phyloP scores from a whole-genome alignment of 2,888 invertebrate species.

The Platerodrilus igneus region DNA sequence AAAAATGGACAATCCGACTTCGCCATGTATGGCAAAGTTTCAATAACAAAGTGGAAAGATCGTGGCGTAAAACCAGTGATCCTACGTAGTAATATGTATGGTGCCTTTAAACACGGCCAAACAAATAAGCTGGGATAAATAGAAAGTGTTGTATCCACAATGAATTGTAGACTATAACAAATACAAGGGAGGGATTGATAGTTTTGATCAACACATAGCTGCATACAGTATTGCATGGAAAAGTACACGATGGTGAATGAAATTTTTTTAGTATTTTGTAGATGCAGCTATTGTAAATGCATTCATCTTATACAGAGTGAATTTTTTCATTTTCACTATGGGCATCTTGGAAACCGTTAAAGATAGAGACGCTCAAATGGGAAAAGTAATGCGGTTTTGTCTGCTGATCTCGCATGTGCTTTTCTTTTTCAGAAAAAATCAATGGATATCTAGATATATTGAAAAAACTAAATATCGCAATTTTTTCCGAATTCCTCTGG shows the following conservation, averaged over 20 bases:
- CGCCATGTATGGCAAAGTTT: constrained; percentile 24
- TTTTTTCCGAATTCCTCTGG: too few relatives aligned
- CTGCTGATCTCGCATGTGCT: too few relatives aligned
- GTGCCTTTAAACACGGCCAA: constrained; percentile 20
- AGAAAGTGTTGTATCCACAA: constrained; percentile 29
- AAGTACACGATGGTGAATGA: constrained; percentile 34
- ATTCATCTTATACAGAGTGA: constrained; percentile 15
- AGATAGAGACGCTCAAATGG: too few relatives aligned
- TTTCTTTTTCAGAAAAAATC: too few relatives aligned
- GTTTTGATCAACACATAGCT: constrained; percentile 32
- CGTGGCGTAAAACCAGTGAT: constrained; percentile 25
- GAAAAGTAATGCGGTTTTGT: too few relatives aligned
- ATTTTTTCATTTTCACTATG: too few relatives aligned
- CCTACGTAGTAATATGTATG: constrained; percentile 13
- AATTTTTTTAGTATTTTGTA: constrained; percentile 33
- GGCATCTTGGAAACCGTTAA: too few relatives aligned
- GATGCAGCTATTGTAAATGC: constrained; percentile 32
- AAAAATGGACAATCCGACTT: constrained; percentile 12
- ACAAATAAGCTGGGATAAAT: constrained; percentile 28
- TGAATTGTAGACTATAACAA: constrained; percentile 32
- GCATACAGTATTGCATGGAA: constrained; percentile 30
- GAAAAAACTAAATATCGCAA: too few relatives aligned
- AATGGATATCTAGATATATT: too few relatives aligned
- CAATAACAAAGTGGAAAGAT: constrained; percentile 35
- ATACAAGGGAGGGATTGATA: constrained; percentile 35